These are phyloP conservation scores for Sialia sialis DNA, from an alignment of 2,113 vertebrate genomes.

Conservation along the genomic window DNA sequence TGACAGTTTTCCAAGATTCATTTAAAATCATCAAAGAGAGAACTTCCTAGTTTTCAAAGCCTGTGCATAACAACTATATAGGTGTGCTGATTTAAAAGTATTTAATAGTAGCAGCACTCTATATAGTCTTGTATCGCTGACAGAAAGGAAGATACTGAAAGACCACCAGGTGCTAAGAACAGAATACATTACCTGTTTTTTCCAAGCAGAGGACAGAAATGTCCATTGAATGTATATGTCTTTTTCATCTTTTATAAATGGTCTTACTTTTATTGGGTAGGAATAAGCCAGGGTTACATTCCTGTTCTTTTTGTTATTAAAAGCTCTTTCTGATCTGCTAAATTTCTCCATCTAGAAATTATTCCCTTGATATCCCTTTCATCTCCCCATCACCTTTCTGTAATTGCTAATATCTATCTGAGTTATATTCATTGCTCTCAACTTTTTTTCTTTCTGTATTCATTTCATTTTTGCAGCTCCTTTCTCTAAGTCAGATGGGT, in stretches of 20 bases:
- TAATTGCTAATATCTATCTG: not conserved
- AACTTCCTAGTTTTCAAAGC: not conserved
- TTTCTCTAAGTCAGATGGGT: not conserved
- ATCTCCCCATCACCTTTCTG: not conserved
- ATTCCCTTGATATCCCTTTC: not conserved
- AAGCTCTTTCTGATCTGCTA: not conserved
- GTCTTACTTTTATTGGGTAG: not conserved
- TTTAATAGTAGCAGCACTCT: not conserved
- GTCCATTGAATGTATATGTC: not conserved
- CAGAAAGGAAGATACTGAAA: not conserved
- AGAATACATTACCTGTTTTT: not conserved
- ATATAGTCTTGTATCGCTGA: not conserved
- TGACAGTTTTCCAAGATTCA: not conserved
- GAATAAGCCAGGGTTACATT: not conserved
- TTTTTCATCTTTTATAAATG: not conserved
- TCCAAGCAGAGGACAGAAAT: not conserved
- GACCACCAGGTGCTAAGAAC: not conserved
- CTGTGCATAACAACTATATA: not conserved
- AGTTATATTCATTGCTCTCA: not conserved
- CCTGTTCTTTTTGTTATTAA: not conserved
- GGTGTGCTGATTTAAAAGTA: not conserved
- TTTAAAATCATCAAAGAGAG: not conserved
- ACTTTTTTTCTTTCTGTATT: not conserved
- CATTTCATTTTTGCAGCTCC: rapidly evolving
- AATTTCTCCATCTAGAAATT: not conserved